Conservation (phyloP, 1,140 invertebrate species). For the Hetaerina americana region DNA sequence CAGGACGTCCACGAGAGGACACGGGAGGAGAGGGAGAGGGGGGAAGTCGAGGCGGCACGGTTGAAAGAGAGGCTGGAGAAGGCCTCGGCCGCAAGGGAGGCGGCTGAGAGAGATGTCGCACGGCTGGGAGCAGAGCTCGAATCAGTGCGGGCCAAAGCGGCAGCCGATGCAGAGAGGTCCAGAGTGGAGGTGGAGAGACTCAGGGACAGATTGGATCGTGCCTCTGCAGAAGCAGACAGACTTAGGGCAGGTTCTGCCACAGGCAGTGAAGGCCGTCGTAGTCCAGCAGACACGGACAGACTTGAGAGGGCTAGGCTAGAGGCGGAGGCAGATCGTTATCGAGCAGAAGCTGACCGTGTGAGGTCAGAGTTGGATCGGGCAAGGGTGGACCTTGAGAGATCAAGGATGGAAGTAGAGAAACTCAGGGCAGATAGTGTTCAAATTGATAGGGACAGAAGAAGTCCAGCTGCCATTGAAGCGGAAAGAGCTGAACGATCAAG, state of each 20-base stretch:
- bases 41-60: conserved; percentile 70
- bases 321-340: not conserved
- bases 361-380: not conserved
- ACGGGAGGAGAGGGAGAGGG: conserved; percentile 65
- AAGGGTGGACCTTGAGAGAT: not conserved
- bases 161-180: conserved; percentile 74
- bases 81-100: conserved; percentile 58
- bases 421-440: not conserved
- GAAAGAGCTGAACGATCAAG: not conserved
- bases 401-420: not conserved
- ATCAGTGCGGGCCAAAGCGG: conserved; percentile 69
- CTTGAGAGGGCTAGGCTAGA: not conserved
- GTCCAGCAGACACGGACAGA: not conserved
- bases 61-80: conserved; percentile 72
- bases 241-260: not conserved
- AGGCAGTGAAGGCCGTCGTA: not conserved
- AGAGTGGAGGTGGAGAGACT: conserved; percentile 36
- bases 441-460: not conserved
- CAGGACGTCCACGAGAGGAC: conserved; percentile 56
- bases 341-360: not conserved
- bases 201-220: conserved; percentile 23
- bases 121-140: conserved; percentile 58
- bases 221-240: conserved; percentile 23
- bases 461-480: not conserved
- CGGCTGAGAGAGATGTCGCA: conserved; percentile 45